Evolutionary conservation across 2,797 vertebrate genomes (phyloP), one percentile per base, ranked within the genome.

Genomic region (Pelobates cultripes): DNA sequence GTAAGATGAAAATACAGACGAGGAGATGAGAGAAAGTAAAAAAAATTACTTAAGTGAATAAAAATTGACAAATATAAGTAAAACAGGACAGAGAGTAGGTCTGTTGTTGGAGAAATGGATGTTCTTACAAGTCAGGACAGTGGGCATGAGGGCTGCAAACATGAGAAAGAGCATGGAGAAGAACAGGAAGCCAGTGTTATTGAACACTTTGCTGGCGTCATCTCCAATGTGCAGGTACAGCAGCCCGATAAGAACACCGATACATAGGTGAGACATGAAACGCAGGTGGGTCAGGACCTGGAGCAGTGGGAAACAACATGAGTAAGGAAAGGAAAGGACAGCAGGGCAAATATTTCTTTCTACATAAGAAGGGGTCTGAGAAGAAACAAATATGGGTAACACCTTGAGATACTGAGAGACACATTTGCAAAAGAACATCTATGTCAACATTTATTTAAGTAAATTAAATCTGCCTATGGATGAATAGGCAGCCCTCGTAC

Each of bases 131-230:
- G 98, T 99, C 71, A 99, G 95, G 86, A 99, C 94, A 0, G 97
- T 99, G 77, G 98, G 98, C 97, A 99, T 99, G 79, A 99, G 94
- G 0, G 97, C 98, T 0, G 97, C 97, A 1, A 99, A 99, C 97
- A 98, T 99, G 85, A 99, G 96, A 92, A 99, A 99, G 45, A 99
- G 94, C 97, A 99, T 99, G 89, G 98, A 99, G 94, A 99, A 99
- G 94, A 99, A 99, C 87, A 99, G 97, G 89, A 98, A 99, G 85
- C 97, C 97, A 0, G 97, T 99, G 94, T 99, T 99, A 95, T 98
- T 99, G 94, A 99, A 98, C 87, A 99, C 98, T 86, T 98, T 99
- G 94, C 94, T 97, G 76, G 98, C 98, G 0, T 99, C 98, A 0
- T 99, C 95, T 51, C 98, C 98, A 0, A 99, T 99, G 86, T 97